Base-by-base conservation (phyloP, 2,888 invertebrate genomes). In the Alloscopus bannaensis region DNA sequence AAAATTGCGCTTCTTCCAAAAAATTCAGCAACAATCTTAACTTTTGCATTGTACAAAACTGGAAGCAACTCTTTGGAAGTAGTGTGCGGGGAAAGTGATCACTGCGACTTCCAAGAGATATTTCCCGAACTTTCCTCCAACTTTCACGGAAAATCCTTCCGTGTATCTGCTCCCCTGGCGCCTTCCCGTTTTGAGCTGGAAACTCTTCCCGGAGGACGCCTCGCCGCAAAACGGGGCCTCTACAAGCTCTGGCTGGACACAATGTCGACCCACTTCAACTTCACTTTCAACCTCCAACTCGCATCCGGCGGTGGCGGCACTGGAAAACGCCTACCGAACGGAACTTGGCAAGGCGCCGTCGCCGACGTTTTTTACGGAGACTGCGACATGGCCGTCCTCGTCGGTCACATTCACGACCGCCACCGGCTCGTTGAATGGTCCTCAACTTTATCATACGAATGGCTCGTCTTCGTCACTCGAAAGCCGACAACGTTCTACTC, bases 221-320 rank as follows among this genome's bases (percentile, higher is more conserved):
- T 28, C 11, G 6, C n/a, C 24, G 24, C 11, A 8, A 26, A 4
- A 2, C 52, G 73, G 8, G 73, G 73, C 3, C 20, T 64, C 0
- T 73, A 73, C 31, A 73, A 73, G 31, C n/a, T 55, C 0, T 73
- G 65, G 64, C 18, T 73, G 26, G 73, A 73, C 6, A 29, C 13
- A 2, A 52, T 64, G 42, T 42, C 31, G 65, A 20, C 3, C 1
- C 55, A 42, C 6, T 66, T 59, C 6, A 75, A 75, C 24, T 75
- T 75, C 28, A 75, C 66, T 11, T 16, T 6, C 18, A 22, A 57
- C 3, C 22, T 65, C 20, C 68, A 59, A 18, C 18, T 16, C 2
- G 29, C 65, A 0, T 26, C 18, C 29, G 22, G 18, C 20, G 16
- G 16, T 2, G 65, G 65, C 8, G 66, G 75, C 3, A 18, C 66